Conservation (phyloP, 2,888 invertebrate species). For the Thera obeliscata region DNA sequence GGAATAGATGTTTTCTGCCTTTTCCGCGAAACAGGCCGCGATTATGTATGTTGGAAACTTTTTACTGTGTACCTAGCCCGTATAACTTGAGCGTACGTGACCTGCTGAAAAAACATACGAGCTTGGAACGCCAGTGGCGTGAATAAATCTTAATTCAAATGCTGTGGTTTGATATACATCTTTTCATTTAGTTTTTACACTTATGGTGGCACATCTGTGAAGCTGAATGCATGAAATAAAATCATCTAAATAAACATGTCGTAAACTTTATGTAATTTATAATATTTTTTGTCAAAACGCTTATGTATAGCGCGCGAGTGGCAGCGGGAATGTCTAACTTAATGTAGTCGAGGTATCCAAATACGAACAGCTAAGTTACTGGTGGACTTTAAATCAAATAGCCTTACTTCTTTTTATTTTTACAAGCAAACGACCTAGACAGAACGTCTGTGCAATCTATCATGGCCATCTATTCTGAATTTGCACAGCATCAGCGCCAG, state of each 20-base stretch:
- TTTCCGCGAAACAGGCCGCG: not conserved
- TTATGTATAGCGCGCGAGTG: too few species aligned
- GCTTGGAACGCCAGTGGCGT: constrained; percentile 12
- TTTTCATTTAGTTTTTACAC: constrained; percentile 23
- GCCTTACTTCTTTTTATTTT: not conserved
- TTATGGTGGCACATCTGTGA: constrained; percentile 2
- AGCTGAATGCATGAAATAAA: not conserved
- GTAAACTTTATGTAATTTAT: too few species aligned
- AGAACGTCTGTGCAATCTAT: constrained; percentile 21
- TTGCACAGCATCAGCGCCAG: constrained; percentile 27
- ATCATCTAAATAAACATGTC: not conserved
- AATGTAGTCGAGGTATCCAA: too few species aligned
- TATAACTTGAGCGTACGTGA: constrained; percentile 21
- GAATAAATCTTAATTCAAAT: constrained; percentile 31
- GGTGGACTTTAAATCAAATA: not conserved
- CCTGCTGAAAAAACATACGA: constrained; percentile 23
- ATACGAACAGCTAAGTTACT: too few species aligned
- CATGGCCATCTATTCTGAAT: constrained; percentile 26
- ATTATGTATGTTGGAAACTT: constrained; percentile 11
- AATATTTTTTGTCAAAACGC: too few species aligned
- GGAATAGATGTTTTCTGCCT: constrained; percentile 1
- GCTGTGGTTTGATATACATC: constrained; percentile 29
- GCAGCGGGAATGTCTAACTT: too few species aligned
- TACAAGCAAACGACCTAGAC: constrained; percentile 18
- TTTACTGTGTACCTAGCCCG: constrained; percentile 9